phyloP scores from a whole-genome alignment of 2,888 invertebrate genomes.

The Blastobasis adustella region DNA sequence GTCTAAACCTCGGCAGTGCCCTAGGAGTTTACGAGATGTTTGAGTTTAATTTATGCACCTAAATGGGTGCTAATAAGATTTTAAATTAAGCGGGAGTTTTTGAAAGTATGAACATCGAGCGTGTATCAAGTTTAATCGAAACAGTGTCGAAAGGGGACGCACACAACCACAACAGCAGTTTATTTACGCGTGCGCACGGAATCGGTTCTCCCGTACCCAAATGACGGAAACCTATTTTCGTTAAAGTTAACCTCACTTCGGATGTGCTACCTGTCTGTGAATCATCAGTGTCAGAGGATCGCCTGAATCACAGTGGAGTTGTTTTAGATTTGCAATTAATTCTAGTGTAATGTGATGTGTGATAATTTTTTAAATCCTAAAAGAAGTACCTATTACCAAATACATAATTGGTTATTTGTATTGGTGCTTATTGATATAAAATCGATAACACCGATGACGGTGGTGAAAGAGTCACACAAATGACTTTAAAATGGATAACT shows the following conservation, averaged over 20 bases:
- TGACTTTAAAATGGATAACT: slow-evolving; percentile 60
- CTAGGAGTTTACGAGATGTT: background rate
- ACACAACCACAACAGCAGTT: slow-evolving; percentile 34
- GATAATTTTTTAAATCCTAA: background rate
- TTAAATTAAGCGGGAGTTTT: slow-evolving; percentile 29
- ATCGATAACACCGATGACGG: slow-evolving; percentile 50
- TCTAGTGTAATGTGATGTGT: background rate
- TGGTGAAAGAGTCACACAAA: slow-evolving; percentile 30
- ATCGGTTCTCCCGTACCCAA: slow-evolving; percentile 24
- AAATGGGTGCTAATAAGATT: slow-evolving; percentile 5
- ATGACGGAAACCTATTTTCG: slow-evolving; percentile 53
- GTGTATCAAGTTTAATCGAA: slow-evolving; percentile 27
- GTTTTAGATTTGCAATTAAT: background rate
- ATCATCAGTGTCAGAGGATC: slow-evolving; percentile 22
- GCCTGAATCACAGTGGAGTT: background rate
- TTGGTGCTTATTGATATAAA: slow-evolving; percentile 17
- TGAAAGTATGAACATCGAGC: slow-evolving; percentile 27
- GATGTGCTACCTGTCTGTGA: slow-evolving; percentile 35
- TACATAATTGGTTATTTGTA: no score
- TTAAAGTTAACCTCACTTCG: slow-evolving; percentile 56
- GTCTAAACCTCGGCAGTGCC: background rate
- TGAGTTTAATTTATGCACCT: background rate
- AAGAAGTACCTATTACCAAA: background rate
- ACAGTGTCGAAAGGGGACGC: slow-evolving; percentile 24
- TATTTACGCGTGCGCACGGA: slow-evolving; percentile 46